These are phyloP conservation scores for Panonychus citri DNA, from an alignment of 1,140 invertebrate genomes.

Conservation along the genomic window DNA sequence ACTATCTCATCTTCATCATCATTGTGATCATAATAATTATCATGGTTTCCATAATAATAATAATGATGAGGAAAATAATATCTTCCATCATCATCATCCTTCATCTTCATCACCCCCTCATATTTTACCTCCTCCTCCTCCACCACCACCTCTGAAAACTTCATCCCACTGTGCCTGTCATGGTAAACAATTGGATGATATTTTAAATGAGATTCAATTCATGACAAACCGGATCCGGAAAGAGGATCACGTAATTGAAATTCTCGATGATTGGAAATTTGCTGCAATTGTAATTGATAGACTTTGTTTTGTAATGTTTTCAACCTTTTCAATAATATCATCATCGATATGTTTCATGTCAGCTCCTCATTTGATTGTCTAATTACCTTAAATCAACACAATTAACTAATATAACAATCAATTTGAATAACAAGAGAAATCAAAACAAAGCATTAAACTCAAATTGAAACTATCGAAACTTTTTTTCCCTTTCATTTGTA, in stretches of 20 bases:
- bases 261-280: constrained; percentile 96
- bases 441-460: no score
- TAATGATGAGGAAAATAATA: no score
- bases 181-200: constrained; percentile 48
- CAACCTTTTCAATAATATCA: constrained; percentile 87
- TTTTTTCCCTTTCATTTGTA: no score
- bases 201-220: constrained; percentile 85
- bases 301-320: constrained; percentile 96
- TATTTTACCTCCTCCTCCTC: no score
- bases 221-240: constrained; percentile 66
- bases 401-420: no score
- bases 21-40: no score
- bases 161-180: not conserved
- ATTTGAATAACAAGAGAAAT: no score
- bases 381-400: not conserved
- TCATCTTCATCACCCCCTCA: no score
- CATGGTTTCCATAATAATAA: no score
- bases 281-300: constrained; percentile 99
- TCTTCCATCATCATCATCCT: no score
- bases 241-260: constrained; percentile 63
- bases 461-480: no score
- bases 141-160: not conserved
- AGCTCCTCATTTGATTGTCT: constrained; percentile 87
- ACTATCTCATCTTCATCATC: no score
- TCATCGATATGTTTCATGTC: constrained; percentile 85